Evolutionary conservation across 2,113 vertebrate species (phyloP).

Genomic region (Lasiurus cinereus): DNA sequence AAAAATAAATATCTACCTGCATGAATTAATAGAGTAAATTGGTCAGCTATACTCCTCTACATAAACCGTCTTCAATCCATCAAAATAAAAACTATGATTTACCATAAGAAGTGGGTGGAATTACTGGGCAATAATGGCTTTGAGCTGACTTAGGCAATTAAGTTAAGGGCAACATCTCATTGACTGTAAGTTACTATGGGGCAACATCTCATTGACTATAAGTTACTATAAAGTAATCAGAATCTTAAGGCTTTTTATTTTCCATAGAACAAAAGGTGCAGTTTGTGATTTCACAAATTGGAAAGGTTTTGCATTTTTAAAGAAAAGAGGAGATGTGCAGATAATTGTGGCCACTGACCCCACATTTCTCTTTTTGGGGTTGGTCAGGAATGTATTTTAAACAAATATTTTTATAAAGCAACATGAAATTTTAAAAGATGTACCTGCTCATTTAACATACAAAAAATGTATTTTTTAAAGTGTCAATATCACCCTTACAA

Average conservation of each 20-base stretch:
- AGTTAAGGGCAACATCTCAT: background rate
- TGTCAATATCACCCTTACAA: background rate
- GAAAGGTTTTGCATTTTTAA: background rate
- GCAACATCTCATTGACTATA: background rate
- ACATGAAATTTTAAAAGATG: background rate
- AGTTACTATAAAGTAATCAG: background rate
- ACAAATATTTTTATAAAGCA: background rate
- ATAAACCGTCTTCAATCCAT: background rate
- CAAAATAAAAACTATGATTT: background rate
- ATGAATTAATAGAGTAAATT: background rate
- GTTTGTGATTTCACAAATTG: background rate
- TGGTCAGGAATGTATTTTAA: slow-evolving; percentile 11
- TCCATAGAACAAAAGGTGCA: background rate
- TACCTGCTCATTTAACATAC: background rate
- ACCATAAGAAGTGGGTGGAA: accelerated
- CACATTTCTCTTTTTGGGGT: background rate
- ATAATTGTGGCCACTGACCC: background rate
- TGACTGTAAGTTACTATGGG: background rate
- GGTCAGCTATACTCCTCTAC: background rate
- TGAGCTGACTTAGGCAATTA: background rate
- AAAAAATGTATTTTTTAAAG: background rate
- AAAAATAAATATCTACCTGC: background rate
- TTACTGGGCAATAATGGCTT: accelerated
- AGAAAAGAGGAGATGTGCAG: background rate
- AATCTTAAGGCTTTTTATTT: background rate